phyloP scores from a whole-genome alignment of 1,140 invertebrate species.

The Drosophila hydei region DNA sequence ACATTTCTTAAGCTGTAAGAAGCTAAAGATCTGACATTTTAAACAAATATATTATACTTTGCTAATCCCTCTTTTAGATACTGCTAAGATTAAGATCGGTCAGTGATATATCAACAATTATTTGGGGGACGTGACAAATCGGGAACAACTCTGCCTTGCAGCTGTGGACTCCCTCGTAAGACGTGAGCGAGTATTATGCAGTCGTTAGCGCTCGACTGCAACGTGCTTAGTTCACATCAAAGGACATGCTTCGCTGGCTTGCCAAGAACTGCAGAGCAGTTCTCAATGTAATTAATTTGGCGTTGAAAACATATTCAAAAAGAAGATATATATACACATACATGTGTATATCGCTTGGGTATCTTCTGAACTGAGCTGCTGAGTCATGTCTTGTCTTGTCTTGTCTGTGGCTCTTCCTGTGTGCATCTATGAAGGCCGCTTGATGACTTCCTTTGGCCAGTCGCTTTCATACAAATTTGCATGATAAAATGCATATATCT shows the following conservation, averaged over 20 bases:
- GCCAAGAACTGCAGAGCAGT: constrained; percentile 15
- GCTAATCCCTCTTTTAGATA: too few relatives aligned
- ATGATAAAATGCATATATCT: constrained; percentile 37
- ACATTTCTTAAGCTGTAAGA: too few relatives aligned
- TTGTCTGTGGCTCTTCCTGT: constrained; percentile 68
- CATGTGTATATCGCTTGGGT: neutral
- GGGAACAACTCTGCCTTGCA: too few relatives aligned
- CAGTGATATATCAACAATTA: too few relatives aligned
- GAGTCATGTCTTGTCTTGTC: constrained; percentile 57
- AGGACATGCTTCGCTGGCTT: constrained; percentile 71
- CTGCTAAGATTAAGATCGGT: too few relatives aligned
- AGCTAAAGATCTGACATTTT: too few relatives aligned
- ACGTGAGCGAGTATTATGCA: too few relatives aligned
- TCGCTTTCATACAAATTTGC: constrained; percentile 58
- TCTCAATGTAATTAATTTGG: constrained; percentile 69
- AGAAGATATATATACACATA: constrained; percentile 32
- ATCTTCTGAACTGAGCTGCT: constrained; percentile 30
- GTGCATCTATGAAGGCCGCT: constrained; percentile 23
- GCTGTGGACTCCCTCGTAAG: too few relatives aligned
- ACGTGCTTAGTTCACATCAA: constrained; percentile 46
- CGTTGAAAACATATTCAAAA: constrained; percentile 47
- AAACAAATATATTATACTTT: too few relatives aligned
- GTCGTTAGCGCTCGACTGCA: neutral
- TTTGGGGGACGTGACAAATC: too few relatives aligned
- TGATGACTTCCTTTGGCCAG: constrained; percentile 55